These are phyloP conservation scores for Euspilapteryx auroguttella DNA, from an alignment of 2,888 invertebrate species.

Conservation along the genomic window DNA sequence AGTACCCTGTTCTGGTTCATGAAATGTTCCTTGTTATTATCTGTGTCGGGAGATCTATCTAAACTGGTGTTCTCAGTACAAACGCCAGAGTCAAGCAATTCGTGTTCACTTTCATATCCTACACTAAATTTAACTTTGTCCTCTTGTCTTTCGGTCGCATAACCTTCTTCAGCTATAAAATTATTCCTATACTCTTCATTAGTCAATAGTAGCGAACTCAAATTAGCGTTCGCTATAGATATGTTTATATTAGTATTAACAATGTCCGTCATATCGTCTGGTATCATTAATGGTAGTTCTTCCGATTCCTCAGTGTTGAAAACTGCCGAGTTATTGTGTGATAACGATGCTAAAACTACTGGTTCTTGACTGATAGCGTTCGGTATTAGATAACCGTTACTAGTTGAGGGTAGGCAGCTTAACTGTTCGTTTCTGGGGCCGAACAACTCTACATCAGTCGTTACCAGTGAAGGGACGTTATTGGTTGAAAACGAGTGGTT, in stretches of 20 bases:
- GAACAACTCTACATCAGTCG: constrained; percentile 21
- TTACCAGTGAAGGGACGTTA: constrained; percentile 38
- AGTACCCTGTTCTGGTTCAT: constrained; percentile 48
- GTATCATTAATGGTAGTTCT: constrained; percentile 37
- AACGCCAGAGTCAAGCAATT: constrained; percentile 67
- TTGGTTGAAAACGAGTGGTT: constrained; percentile 47
- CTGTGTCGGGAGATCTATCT: constrained; percentile 63
- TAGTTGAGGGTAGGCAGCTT: constrained; percentile 63
- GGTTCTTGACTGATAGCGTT: constrained; percentile 63
- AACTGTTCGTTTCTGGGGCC: constrained; percentile 39
- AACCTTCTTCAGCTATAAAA: no score
- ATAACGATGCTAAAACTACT: constrained; percentile 52
- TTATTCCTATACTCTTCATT: constrained; percentile 21
- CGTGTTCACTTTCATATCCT: constrained; percentile 51
- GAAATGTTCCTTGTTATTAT: constrained; percentile 28
- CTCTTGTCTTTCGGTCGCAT: constrained; percentile 13
- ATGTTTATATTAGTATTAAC: constrained; percentile 52
- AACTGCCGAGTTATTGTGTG: constrained; percentile 46
- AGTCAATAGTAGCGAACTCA: constrained; percentile 42
- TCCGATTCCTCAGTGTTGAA: constrained; percentile 17
- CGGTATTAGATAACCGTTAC: constrained; percentile 66
- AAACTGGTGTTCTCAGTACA: constrained; percentile 74
- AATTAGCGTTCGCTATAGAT: constrained; percentile 65
- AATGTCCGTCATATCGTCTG: constrained; percentile 34
- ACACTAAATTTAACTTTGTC: constrained; percentile 47